phyloP scores from a whole-genome alignment of 2,113 vertebrate species.

The Phylloscopus trochiloides region DNA sequence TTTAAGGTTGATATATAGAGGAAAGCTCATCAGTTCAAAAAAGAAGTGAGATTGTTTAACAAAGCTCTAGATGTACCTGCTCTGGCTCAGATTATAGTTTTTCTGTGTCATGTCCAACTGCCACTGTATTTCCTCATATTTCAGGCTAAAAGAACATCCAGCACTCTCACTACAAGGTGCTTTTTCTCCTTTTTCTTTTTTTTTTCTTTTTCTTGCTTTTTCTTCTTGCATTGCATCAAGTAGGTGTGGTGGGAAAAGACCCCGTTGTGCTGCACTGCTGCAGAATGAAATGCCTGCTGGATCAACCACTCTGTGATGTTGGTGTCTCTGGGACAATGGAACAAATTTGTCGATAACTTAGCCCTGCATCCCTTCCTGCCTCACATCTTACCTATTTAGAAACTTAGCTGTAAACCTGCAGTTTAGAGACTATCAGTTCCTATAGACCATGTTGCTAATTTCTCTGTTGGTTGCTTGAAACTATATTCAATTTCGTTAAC shows the following conservation, averaged over 20 bases:
- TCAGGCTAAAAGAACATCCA: not conserved
- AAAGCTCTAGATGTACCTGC: not conserved
- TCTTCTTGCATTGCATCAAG: not conserved
- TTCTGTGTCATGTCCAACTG: not conserved
- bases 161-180: accelerated
- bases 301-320: not conserved
- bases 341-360: not conserved
- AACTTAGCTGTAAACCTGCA: not conserved
- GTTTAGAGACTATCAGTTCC: not conserved
- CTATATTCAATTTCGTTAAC: not conserved
- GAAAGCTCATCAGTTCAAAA: not conserved
- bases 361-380: not conserved
- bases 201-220: too few species aligned
- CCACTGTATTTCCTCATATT: not conserved
- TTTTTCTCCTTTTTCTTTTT: not conserved
- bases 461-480: not conserved
- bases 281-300: not conserved
- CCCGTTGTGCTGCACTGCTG: accelerated
- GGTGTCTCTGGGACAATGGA: not conserved
- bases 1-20: not conserved
- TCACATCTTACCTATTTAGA: not conserved
- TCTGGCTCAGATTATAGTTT: not conserved
- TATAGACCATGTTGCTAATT: not conserved
- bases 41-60: not conserved
- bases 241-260: not conserved